phyloP scores from a whole-genome alignment of 1,140 invertebrate genomes.

The Magallana angulata region DNA sequence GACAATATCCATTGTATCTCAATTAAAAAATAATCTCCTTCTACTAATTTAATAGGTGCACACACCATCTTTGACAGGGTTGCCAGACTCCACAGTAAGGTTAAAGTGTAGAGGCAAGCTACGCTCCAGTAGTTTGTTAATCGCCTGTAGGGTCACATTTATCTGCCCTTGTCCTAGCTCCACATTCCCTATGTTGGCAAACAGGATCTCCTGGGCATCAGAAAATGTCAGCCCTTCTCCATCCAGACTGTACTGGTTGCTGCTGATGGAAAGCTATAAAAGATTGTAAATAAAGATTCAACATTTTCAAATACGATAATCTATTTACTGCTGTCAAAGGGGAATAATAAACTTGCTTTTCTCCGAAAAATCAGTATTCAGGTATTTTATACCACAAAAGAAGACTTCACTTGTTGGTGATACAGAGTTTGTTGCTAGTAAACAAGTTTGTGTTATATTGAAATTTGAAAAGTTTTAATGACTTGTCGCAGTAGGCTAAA shows the following conservation, averaged over 20 bases:
- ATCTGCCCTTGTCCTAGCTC: background rate
- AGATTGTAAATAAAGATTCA: background rate
- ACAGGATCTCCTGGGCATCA: background rate
- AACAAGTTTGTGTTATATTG: too few relatives aligned
- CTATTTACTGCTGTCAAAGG: too few relatives aligned
- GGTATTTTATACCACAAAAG: too few relatives aligned
- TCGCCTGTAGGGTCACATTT: background rate
- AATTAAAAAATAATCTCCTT: background rate
- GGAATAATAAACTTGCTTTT: too few relatives aligned
- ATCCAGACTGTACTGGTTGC: conserved; percentile 1
- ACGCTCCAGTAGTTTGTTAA: background rate
- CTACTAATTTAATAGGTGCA: background rate
- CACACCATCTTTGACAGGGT: conserved; percentile 14
- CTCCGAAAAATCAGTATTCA: too few relatives aligned
- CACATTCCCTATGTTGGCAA: conserved; percentile 5
- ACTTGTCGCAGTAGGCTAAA: too few relatives aligned
- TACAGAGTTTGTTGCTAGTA: too few relatives aligned
- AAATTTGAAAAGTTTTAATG: too few relatives aligned
- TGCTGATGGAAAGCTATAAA: background rate
- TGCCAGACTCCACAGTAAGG: background rate
- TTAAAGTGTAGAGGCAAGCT: background rate
- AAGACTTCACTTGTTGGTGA: too few relatives aligned
- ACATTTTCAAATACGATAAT: too few relatives aligned
- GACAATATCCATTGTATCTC: background rate
- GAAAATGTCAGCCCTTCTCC: background rate